These are phyloP conservation scores for Drosophila suzukii DNA, from an alignment of 1,140 invertebrate species.

Conservation along the genomic window DNA sequence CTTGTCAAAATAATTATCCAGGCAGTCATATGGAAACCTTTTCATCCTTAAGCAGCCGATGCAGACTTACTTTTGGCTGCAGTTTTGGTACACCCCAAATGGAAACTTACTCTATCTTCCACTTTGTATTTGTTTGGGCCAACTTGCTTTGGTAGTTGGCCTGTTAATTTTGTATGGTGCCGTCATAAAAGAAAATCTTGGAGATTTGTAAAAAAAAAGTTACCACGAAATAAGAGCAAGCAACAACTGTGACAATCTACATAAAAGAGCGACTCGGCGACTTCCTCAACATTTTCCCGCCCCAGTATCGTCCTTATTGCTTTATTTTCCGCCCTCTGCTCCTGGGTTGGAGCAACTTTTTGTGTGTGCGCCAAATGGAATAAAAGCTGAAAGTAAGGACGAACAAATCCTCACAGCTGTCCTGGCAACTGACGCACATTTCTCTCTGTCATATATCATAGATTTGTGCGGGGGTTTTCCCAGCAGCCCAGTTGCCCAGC, in stretches of 20 bases:
- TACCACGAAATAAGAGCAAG: constrained; percentile 6
- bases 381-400: constrained; percentile 23
- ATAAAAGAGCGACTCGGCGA: constrained; percentile 22
- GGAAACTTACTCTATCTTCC: neutral
- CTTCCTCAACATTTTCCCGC: constrained; percentile 22
- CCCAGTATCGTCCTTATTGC: neutral
- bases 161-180: constrained; percentile 19
- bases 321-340: constrained; percentile 8
- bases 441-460: constrained; percentile 69
- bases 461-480: constrained; percentile 38
- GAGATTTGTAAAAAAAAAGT: constrained; percentile 20
- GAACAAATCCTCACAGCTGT: constrained; percentile 43
- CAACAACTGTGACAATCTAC: constrained; percentile 46
- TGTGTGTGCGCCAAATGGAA: constrained; percentile 15
- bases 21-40: constrained; percentile 17
- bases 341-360: neutral
- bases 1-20: constrained; percentile 47
- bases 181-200: constrained; percentile 29
- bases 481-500: neutral
- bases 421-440: constrained; percentile 60
- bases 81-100: neutral
- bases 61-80: neutral
- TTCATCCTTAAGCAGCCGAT: neutral
- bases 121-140: neutral
- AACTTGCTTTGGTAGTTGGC: constrained; percentile 14